phyloP scores from a whole-genome alignment of 2,888 invertebrate species.

The Agonopterix heracliana region DNA sequence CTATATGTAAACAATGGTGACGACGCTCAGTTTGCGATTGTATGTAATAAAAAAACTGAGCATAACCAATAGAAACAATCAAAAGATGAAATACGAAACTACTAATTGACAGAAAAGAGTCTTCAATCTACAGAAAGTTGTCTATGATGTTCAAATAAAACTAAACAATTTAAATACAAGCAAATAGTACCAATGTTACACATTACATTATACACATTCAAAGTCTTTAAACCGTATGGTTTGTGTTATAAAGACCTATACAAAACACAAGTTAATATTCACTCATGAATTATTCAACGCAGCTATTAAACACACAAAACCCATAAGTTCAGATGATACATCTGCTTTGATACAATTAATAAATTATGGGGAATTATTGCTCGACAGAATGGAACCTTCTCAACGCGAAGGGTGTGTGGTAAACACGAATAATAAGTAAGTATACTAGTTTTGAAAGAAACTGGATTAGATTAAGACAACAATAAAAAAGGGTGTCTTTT shows the following conservation, averaged over 20 bases:
- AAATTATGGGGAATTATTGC: conserved; percentile 44
- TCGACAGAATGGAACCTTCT: conserved; percentile 32
- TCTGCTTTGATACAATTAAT: conserved; percentile 48
- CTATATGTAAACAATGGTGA: conserved; percentile 14
- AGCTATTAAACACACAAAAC: conserved; percentile 23
- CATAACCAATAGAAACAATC: no score
- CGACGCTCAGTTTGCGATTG: neutral
- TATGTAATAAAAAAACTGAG: no score
- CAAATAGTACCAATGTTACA: no score
- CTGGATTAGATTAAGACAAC: conserved; percentile 52
- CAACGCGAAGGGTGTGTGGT: conserved; percentile 47
- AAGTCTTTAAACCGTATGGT: neutral
- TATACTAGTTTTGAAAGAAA: conserved; percentile 35
- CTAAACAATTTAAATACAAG: no score
- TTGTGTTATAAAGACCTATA: conserved; percentile 12
- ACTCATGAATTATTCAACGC: conserved; percentile 27
- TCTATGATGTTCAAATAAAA: no score
- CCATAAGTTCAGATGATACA: conserved; percentile 35
- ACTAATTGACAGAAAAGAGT: no score
- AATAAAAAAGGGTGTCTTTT: conserved; percentile 44
- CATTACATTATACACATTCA: no score
- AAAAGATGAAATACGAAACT: no score
- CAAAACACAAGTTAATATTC: conserved; percentile 19
- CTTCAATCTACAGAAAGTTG: no score
- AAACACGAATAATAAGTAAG: conserved; percentile 48